Conservation (phyloP, 2,888 invertebrate species). For the Melanotus villosus region DNA sequence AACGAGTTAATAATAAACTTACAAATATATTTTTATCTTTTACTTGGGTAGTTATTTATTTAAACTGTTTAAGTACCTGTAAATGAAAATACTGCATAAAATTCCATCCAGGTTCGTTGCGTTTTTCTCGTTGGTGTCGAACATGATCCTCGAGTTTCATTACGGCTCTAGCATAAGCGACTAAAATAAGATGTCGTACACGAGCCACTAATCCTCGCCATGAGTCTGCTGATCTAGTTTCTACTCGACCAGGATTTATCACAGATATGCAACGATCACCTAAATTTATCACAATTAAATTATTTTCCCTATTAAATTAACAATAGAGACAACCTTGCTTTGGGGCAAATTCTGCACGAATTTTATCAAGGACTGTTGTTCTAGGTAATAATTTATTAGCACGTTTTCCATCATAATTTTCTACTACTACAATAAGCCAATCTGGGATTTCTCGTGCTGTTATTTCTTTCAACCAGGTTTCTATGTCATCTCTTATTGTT, state of each 20-base stretch:
- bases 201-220: conserved; percentile 89
- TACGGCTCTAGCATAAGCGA: conserved; percentile 89
- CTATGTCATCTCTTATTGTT: conserved; percentile 90
- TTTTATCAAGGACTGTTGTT: conserved; percentile 95
- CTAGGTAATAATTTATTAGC: conserved; percentile 92
- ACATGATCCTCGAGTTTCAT: conserved; percentile 92
- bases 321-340: conserved; percentile 77
- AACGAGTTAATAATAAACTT: too few species aligned
- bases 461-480: conserved; percentile 87
- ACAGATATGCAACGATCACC: conserved; percentile 89
- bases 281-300: conserved; percentile 31
- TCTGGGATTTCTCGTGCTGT: conserved; percentile 83
- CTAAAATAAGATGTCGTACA: conserved; percentile 85
- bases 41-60: too few species aligned
- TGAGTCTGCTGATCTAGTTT: conserved; percentile 91
- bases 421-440: conserved; percentile 95
- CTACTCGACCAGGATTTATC: conserved; percentile 91
- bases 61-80: conserved; percentile 76
- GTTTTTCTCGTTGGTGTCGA: conserved; percentile 88
- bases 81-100: conserved; percentile 95
- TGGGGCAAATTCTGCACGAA: conserved; percentile 92
- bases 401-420: conserved; percentile 92
- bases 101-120: conserved; percentile 93
- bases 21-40: too few species aligned
- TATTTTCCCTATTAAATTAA: conserved; percentile 16